phyloP scores from a whole-genome alignment of 2,888 invertebrate species.

The Tachystola acroxantha region DNA sequence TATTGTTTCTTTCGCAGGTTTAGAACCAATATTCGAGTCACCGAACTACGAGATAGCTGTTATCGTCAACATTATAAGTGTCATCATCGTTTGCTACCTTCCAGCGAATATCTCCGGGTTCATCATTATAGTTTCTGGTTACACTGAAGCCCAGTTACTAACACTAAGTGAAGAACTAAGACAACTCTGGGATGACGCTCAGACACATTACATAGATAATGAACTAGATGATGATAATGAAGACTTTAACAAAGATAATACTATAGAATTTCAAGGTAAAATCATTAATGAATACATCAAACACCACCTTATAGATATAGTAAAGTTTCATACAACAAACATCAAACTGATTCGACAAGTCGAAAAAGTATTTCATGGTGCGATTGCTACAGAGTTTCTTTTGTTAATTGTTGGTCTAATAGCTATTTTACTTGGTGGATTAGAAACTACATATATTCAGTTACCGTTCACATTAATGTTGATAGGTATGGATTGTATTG shows the following conservation, averaged over 20 bases:
- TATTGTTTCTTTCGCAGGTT: constrained; percentile 29
- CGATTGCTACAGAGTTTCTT: constrained; percentile 34
- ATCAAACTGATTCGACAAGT: constrained; percentile 25
- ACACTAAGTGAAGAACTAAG: constrained; percentile 39
- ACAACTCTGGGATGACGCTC: constrained; percentile 36
- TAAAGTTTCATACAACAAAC: constrained; percentile 21
- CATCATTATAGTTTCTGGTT: constrained; percentile 37
- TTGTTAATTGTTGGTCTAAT: constrained; percentile 28
- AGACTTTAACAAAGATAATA: no score
- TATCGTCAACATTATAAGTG: constrained; percentile 15
- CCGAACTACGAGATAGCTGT: constrained; percentile 46
- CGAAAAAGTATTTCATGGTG: constrained; percentile 29
- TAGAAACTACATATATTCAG: constrained; percentile 39
- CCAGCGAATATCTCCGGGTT: constrained; percentile 35
- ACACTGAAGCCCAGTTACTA: constrained; percentile 45
- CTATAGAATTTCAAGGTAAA: no score
- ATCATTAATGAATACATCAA: no score
- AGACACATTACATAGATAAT: constrained; percentile 10
- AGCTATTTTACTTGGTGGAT: constrained; percentile 32
- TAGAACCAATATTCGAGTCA: constrained; percentile 42
- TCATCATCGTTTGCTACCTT: constrained; percentile 15
- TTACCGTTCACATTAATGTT: constrained; percentile 33
- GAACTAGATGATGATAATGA: not conserved
- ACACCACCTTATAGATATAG: no score
- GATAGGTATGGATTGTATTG: constrained; percentile 43